Percentiles rank a stretch among this genome's conserved stretches.
These are phyloP conservation scores for Leucoraja ocellata DNA, from an alignment of 2,797 vertebrate species.

Conservation along the genomic window DNA sequence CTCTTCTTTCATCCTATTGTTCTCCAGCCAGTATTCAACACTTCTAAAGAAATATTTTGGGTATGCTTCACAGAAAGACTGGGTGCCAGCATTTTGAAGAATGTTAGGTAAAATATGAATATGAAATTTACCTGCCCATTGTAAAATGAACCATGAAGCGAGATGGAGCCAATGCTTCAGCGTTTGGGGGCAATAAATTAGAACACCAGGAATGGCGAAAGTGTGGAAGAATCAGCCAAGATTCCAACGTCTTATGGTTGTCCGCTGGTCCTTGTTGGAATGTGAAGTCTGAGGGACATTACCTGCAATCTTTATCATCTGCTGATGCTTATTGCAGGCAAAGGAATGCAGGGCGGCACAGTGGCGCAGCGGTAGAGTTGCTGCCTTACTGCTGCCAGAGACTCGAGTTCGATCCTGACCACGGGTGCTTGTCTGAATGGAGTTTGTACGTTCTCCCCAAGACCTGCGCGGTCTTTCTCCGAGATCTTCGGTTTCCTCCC, in stretches of 20 bases:
- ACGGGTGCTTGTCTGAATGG: too few relatives aligned
- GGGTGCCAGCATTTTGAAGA: neutral
- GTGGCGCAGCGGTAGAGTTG: too few relatives aligned
- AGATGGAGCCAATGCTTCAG: neutral
- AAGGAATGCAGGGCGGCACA: too few relatives aligned
- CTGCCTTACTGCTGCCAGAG: too few relatives aligned
- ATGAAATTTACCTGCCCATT: neutral
- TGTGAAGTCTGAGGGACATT: neutral
- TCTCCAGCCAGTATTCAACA: neutral
- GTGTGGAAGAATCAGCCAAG: neutral
- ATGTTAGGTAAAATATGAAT: neutral
- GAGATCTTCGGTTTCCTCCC: too few relatives aligned
- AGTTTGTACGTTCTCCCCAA: too few relatives aligned
- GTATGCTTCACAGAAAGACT: neutral
- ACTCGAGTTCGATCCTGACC: too few relatives aligned
- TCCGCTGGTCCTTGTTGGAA: neutral
- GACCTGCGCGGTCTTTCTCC: too few relatives aligned
- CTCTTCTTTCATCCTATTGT: slow-evolving; percentile 12
- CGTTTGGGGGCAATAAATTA: neutral
- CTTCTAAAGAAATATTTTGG: slow-evolving; percentile 25
- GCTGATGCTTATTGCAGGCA: too few relatives aligned
- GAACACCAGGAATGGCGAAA: neutral
- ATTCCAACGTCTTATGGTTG: neutral
- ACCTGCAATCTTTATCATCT: neutral
- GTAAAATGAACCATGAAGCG: neutral